Evolutionary conservation across 2,797 vertebrate genomes (phyloP), one percentile per base, ranked within the genome.

Genomic region (Lerista edwardsae): DNA sequence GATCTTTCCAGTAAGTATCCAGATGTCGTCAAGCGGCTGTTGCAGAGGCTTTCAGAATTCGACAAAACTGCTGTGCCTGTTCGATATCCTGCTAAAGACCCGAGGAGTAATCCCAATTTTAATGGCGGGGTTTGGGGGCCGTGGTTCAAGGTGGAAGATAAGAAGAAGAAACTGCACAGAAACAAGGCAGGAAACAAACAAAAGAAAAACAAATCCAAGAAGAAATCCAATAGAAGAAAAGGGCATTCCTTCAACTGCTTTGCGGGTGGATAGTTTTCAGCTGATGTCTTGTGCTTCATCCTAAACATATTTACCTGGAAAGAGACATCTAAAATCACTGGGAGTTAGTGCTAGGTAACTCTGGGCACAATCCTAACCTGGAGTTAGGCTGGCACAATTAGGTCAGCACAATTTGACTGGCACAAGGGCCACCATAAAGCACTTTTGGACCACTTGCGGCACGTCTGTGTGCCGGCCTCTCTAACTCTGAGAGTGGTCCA

Each of bases 121-220:
- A 98, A 98, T 0, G 98, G 98, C 10, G 98, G 98, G 0, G 98
- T 99, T 29, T 99, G 98, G 98, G 98, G 98, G 0, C 98, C 98
- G 0, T 99, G 98, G 98, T 98, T 97, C 90, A 97, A 98, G 88
- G 98, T 98, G 2, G 96, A 97, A 0, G 93, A 93, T 1, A 97
- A 68, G 61, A 75, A 59, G 71, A 85, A 81, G 73, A 97, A 97
- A 36, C 73, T 86, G 6, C 94, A 89, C 75, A 96, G 92, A 87
- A 96, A 93, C 71, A 96, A 96, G 91, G 92, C 96, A 19, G 91
- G 61, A 0, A 97, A 95, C 87, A 97, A 95, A 80, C 91, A 87
- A 67, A 95, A 93, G 90, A 94, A 95, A 86, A 91, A 62, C 4
- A 95, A 93, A 91, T 86, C 10, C 1, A 96, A 91, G 84, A 96